A percentile compares a stretch with the other conserved stretches of the same genome.
phyloP scores from a whole-genome alignment of 2,113 vertebrate species.

The Triplophysa rosa region DNA sequence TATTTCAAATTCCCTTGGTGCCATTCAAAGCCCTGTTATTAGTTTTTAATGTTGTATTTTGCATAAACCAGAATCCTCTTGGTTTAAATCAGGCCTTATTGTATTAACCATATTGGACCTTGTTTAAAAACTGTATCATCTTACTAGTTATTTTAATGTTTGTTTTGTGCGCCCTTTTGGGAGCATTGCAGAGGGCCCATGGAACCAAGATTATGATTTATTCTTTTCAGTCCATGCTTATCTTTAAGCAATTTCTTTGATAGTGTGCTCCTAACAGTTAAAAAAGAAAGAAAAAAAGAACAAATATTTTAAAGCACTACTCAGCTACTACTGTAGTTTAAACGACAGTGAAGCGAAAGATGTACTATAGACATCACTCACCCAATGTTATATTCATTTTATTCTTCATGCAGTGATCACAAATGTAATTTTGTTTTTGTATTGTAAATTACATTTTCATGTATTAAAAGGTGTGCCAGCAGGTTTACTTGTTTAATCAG shows the following conservation, averaged over 20 bases:
- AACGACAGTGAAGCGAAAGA: neutral
- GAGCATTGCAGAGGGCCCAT: no score
- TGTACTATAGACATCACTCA: neutral
- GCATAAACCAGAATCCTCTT: conserved; percentile 14
- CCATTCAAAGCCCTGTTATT: neutral
- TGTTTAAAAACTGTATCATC: neutral
- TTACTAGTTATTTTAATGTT: neutral
- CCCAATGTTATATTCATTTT: neutral
- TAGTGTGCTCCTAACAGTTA: neutral
- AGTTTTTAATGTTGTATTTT: conserved; percentile 8
- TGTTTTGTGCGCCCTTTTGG: neutral
- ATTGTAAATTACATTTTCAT: conserved; percentile 11
- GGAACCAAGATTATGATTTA: no score
- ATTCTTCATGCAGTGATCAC: neutral
- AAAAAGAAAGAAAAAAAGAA: neutral
- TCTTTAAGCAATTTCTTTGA: neutral
- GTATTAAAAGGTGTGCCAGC: conserved; percentile 10
- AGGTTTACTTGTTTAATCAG: neutral
- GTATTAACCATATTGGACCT: neutral
- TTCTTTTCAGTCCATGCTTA: no score
- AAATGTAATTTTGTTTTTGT: neutral
- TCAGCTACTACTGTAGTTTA: no score
- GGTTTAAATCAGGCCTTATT: conserved; percentile 19
- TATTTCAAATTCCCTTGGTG: neutral
- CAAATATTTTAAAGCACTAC: neutral